Evolutionary conservation across 2,113 vertebrate genomes (phyloP).

Genomic region (Pomatorhinus ruficollis): DNA sequence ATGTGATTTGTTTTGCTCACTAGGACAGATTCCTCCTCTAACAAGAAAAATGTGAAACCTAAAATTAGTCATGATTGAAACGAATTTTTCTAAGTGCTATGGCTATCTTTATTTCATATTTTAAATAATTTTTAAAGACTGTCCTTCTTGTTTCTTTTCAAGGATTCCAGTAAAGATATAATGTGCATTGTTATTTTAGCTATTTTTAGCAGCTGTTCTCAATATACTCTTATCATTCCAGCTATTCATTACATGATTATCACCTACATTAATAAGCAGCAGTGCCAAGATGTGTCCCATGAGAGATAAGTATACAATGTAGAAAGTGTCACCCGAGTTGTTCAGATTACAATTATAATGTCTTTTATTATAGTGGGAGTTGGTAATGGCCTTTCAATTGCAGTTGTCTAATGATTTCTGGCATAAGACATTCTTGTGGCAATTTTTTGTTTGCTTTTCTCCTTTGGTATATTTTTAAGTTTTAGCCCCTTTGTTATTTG

Average conservation of each 20-base stretch:
- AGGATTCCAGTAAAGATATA: neutral
- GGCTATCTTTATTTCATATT: neutral
- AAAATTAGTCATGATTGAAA: neutral
- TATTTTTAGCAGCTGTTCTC: constrained; percentile 29
- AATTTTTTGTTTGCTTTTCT: constrained; percentile 15
- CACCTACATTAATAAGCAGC: constrained; percentile 29
- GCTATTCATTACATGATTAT: constrained; percentile 37
- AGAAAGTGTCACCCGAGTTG: neutral
- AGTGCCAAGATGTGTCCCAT: constrained; percentile 19
- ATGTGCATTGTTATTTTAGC: neutral
- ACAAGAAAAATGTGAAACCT: neutral
- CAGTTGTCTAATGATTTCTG: constrained; percentile 52
- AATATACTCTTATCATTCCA: constrained; percentile 20
- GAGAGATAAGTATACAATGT: constrained; percentile 1
- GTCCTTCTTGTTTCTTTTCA: neutral
- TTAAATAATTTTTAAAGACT: neutral
- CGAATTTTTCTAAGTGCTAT: neutral
- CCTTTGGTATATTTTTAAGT: constrained; percentile 7
- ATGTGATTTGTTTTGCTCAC: neutral
- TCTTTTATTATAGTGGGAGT: constrained; percentile 44
- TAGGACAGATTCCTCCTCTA: neutral
- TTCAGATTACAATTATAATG: constrained; percentile 19
- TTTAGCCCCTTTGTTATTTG: constrained; percentile 3
- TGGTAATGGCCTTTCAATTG: constrained; percentile 48
- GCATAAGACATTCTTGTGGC: constrained; percentile 15